These are phyloP conservation scores for Drosophila dives DNA, from an alignment of 2,888 invertebrate species.

Conservation along the genomic window DNA sequence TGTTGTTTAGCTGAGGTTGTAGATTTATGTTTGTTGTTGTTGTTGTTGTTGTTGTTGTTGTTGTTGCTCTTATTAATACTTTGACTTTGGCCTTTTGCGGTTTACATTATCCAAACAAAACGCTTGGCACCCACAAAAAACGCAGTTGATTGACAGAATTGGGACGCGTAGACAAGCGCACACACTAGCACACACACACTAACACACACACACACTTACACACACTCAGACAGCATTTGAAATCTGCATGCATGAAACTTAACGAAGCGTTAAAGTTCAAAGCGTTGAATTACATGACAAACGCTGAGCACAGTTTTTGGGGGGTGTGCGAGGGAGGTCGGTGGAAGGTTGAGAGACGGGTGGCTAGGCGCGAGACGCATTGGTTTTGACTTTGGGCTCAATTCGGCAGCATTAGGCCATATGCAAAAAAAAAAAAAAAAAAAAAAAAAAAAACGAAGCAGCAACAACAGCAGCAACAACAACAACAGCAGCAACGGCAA, in stretches of 20 bases:
- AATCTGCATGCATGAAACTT: slow-evolving; percentile 80
- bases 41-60: slow-evolving; percentile 21
- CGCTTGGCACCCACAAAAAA: slow-evolving; percentile 80
- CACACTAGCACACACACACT: slow-evolving; percentile 12
- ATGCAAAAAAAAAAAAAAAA: slow-evolving; percentile 20
- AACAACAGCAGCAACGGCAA: slow-evolving; percentile 1
- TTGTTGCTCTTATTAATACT: slow-evolving; percentile 66
- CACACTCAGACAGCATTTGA: slow-evolving; percentile 42
- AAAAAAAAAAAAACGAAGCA: neutral
- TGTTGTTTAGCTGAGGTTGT: neutral
- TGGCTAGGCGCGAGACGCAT: slow-evolving; percentile 35
- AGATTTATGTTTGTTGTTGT: slow-evolving; percentile 1
- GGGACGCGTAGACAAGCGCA: slow-evolving; percentile 54
- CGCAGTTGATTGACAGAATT: slow-evolving; percentile 82
- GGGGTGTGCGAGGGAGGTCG: neutral
- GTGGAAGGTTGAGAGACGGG: too few relatives aligned
- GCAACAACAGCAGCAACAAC: neutral
- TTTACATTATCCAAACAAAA: slow-evolving; percentile 77
- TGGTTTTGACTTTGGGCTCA: slow-evolving; percentile 58
- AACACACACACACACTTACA: slow-evolving; percentile 14
- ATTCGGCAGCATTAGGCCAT: slow-evolving; percentile 37
- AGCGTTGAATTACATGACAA: slow-evolving; percentile 72
- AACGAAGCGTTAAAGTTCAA: slow-evolving; percentile 81
- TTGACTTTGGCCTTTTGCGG: slow-evolving; percentile 79
- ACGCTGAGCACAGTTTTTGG: slow-evolving; percentile 15